Evolutionary conservation across 2,113 vertebrate species (phyloP).

Genomic region (Psammodynastes pulverulentus): DNA sequence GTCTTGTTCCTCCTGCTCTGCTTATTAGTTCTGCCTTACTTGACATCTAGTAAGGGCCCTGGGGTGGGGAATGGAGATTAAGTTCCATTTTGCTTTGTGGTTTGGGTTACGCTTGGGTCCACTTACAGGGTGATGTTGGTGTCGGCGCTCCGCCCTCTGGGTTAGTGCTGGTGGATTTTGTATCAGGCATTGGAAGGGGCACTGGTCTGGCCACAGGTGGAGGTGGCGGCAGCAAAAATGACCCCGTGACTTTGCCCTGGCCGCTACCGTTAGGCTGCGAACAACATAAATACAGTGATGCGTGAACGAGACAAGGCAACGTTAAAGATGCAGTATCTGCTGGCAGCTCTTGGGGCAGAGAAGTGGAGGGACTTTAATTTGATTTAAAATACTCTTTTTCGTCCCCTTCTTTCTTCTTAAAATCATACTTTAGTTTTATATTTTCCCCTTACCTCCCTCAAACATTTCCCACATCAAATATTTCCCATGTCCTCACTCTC

Average conservation of each 20-base stretch:
- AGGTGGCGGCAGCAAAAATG: constrained; percentile 95
- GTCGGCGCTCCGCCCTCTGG: constrained; percentile 91
- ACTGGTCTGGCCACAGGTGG: constrained; percentile 96
- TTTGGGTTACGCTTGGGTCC: constrained; percentile 69
- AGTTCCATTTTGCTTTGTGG: constrained; percentile 42
- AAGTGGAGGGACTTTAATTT: neutral
- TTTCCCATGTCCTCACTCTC: neutral
- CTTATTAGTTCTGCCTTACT: constrained; percentile 38
- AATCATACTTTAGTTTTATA: neutral
- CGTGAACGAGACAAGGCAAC: constrained; percentile 74
- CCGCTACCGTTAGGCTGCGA: constrained; percentile 95
- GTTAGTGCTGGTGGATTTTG: constrained; percentile 95
- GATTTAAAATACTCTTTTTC: neutral
- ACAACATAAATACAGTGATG: constrained; percentile 94
- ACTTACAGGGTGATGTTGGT: constrained; percentile 96
- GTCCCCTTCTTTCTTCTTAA: neutral
- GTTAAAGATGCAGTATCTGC: constrained; percentile 44
- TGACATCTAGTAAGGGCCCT: constrained; percentile 38
- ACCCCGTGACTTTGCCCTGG: constrained; percentile 96
- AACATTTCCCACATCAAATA: neutral
- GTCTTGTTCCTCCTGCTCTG: constrained; percentile 37
- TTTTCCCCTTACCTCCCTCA: neutral
- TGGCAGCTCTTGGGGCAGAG: constrained; percentile 3
- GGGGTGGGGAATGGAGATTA: constrained; percentile 34
- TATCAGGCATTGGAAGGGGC: constrained; percentile 97